Evolutionary conservation across 1,140 invertebrate species (phyloP).

Genomic region (Apolygus lucorum): DNA sequence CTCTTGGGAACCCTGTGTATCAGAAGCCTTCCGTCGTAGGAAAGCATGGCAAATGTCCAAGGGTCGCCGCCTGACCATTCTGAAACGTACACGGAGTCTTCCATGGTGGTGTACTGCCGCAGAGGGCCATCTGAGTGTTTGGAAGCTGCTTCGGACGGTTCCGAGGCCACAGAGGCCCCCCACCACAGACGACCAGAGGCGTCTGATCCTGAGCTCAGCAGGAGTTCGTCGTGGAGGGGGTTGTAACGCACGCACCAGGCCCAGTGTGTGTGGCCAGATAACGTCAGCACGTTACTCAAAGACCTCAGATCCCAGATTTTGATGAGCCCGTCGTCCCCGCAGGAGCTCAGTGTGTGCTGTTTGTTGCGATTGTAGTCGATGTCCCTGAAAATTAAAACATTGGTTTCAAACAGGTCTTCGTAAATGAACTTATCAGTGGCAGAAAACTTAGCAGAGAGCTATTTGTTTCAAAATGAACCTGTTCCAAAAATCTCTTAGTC

Average conservation of each 20-base stretch:
- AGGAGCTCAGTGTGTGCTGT: conserved; percentile 86
- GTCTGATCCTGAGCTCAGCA: conserved; percentile 92
- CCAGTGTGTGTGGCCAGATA: conserved; percentile 93
- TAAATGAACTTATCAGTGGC: no score
- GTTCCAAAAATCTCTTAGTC: no score
- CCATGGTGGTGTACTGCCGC: conserved; percentile 89
- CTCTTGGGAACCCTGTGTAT: conserved; percentile 85
- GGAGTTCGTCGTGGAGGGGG: conserved; percentile 90
- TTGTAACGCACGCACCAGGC: conserved; percentile 56
- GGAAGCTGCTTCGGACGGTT: conserved; percentile 28
- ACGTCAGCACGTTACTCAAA: conserved; percentile 60
- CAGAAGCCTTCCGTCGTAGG: conserved; percentile 89
- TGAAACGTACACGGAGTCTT: conserved; percentile 94
- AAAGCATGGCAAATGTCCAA: conserved; percentile 95
- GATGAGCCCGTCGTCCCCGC: conserved; percentile 87
- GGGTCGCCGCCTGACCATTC: conserved; percentile 96
- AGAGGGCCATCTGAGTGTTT: conserved; percentile 72
- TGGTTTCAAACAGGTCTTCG: no score
- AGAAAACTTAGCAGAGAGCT: no score
- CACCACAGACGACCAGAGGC: conserved; percentile 49
- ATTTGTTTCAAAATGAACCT: no score
- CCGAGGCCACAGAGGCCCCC: conserved; percentile 21
- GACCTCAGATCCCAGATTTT: conserved; percentile 95
- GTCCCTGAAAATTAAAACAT: conserved; percentile 59
- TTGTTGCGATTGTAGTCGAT: conserved; percentile 95